phyloP scores from a whole-genome alignment of 2,797 vertebrate genomes.

The Eospalax fontanierii region DNA sequence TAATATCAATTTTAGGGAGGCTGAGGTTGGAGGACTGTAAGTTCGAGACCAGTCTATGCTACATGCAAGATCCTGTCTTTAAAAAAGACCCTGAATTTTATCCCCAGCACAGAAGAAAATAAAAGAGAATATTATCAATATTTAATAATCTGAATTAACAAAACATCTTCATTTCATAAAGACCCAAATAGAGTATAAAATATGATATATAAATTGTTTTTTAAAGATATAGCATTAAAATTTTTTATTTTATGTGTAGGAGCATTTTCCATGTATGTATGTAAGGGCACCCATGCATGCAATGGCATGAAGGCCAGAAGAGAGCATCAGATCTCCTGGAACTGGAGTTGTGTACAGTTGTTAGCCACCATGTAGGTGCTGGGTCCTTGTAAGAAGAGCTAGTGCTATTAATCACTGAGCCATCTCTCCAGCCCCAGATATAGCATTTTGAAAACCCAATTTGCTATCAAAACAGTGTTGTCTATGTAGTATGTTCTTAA shows the following conservation, averaged over 20 bases:
- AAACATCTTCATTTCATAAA: conserved; percentile 24
- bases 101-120: not conserved
- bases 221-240: conserved; percentile 58
- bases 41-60: not conserved
- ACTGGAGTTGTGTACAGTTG: no score
- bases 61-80: not conserved
- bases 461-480: conserved; percentile 70
- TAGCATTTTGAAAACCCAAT: conserved; percentile 68
- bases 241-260: no score
- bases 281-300: no score
- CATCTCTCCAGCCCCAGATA: not conserved
- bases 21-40: not conserved
- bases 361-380: no score
- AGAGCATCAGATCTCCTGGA: no score
- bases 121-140: not conserved
- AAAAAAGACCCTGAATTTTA: not conserved
- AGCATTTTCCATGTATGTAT: no score
- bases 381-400: no score
- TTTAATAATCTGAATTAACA: conserved; percentile 41
- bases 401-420: no score
- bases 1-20: not conserved
- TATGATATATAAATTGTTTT: conserved; percentile 32
- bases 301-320: no score
- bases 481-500: conserved; percentile 74
- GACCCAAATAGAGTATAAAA: conserved; percentile 40